Conservation (phyloP, 2,888 invertebrate species). For the Cheilosia urbana region DNA sequence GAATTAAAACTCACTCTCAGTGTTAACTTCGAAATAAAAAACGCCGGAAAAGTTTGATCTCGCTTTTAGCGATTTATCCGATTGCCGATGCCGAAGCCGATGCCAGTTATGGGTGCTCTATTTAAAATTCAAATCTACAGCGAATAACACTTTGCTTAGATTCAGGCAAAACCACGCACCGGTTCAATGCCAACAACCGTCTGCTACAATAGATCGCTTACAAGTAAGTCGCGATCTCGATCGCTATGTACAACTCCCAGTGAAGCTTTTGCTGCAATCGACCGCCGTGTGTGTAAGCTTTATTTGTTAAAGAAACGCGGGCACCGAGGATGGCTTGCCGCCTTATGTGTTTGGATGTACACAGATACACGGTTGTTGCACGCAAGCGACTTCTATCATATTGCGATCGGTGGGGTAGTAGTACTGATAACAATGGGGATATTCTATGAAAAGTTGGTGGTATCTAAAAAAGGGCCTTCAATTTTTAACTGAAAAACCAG, state of each 20-base stretch:
- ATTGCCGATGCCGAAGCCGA: no score
- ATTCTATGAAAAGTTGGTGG: background rate
- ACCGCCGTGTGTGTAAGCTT: conserved; percentile 36
- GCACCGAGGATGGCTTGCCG: conserved; percentile 27
- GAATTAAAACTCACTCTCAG: background rate
- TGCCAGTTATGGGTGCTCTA: conserved; percentile 34
- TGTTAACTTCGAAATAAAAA: background rate
- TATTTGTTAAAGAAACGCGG: conserved; percentile 7
- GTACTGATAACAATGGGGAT: background rate
- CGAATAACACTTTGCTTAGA: conserved; percentile 25
- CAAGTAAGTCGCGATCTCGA: conserved; percentile 54
- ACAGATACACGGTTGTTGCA: conserved; percentile 1
- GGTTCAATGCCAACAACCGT: conserved; percentile 67
- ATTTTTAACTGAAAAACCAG: no score
- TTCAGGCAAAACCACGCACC: conserved; percentile 32
- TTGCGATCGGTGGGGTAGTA: conserved; percentile 15
- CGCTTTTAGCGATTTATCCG: background rate
- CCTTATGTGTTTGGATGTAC: conserved; percentile 21
- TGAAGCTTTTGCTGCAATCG: conserved; percentile 54
- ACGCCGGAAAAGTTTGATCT: background rate
- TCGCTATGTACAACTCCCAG: conserved; percentile 21
- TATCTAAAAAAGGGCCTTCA: background rate
- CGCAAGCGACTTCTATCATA: conserved; percentile 59
- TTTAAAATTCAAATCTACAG: conserved; percentile 35
- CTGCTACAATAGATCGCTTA: conserved; percentile 50